Base-by-base conservation (phyloP, 2,888 invertebrate genomes). In the Yponomeuta plumbellus region DNA sequence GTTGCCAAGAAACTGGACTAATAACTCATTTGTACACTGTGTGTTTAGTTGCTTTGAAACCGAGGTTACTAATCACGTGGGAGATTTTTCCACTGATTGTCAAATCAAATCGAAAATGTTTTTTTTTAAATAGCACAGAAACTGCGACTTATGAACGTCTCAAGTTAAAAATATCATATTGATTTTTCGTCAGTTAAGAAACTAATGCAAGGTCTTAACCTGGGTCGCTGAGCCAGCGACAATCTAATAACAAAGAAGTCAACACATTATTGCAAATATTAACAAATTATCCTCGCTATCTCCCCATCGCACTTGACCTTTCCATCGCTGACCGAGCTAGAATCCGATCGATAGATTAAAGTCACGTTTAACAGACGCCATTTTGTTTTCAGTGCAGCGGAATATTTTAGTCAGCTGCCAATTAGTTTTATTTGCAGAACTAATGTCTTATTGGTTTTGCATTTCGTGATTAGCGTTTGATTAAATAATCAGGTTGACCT, bases 231-330 rank as follows among this genome's bases (percentile, higher is more conserved):
- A 26, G 26, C 26, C 26, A 26, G 26, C 26, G 4, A 26, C 2
- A 26, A 56, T 56, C 56, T n/a, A 23, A 22, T 20, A 59, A 59
- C 23, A 59, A 59, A 59, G 23, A 59, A 59, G 59, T 57, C 57
- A 20, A 20, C 21, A 59, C 22, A 23, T 59, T 59, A 22, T 59
- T 59, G 59, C 59, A 13, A 59, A 59, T 59, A 22, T 10, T 59
- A 59, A 59, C 20, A 59, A 59, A 23, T 21, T 13, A 23, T 59
- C 13, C 2, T 59, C 22, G 59, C 21, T 21, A 22, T 59, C 21
- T 20, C 59, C n/a, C 22, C 11, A 59, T 59, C 59, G 59, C 11
- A 13, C 59, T 59, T 59, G 59, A 59, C 59, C 59, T 59, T 59
- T 59, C 23, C 59, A 21, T 10, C 5, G 23, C 59, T 59, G 59